Conservation (phyloP, 2,113 vertebrate genomes). For the Spea multiplicata region DNA sequence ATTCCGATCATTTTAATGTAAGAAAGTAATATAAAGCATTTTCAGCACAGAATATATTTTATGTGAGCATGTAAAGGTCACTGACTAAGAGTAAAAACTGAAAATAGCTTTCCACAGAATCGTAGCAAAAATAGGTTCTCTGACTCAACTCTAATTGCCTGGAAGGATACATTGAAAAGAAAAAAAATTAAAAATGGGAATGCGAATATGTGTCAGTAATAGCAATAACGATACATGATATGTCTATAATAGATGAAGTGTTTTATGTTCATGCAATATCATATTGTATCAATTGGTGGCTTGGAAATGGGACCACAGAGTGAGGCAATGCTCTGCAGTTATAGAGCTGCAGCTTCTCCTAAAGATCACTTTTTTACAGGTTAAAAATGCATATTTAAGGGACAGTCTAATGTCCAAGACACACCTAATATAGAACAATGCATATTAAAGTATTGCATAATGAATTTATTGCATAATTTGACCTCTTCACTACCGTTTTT, state of each 20-base stretch:
- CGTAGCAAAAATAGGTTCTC: slow-evolving; percentile 24
- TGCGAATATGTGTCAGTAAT: not conserved
- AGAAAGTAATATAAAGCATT: slow-evolving; percentile 40
- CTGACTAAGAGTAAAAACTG: slow-evolving; percentile 50
- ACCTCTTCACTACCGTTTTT: too few relatives aligned
- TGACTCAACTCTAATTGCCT: slow-evolving; percentile 49
- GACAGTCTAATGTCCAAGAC: too few relatives aligned
- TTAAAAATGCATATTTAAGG: too few relatives aligned
- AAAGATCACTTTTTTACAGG: too few relatives aligned
- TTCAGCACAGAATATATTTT: slow-evolving; percentile 46
- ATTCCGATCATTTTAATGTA: slow-evolving; percentile 31
- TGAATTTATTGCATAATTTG: too few relatives aligned
- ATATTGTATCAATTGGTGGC: too few relatives aligned
- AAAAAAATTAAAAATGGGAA: not conserved
- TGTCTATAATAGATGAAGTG: not conserved
- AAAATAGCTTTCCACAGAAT: slow-evolving; percentile 47
- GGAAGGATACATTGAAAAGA: slow-evolving; percentile 43
- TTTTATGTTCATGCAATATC: not conserved
- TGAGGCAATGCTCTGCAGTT: too few relatives aligned
- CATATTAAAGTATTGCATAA: too few relatives aligned
- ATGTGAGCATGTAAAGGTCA: slow-evolving; percentile 43
- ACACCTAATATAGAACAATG: too few relatives aligned
- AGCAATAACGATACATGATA: not conserved
- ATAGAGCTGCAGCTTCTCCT: too few relatives aligned
- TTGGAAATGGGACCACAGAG: too few relatives aligned